Conservation (phyloP, 1,140 invertebrate genomes). For the Lepidotrigona ventralis region DNA sequence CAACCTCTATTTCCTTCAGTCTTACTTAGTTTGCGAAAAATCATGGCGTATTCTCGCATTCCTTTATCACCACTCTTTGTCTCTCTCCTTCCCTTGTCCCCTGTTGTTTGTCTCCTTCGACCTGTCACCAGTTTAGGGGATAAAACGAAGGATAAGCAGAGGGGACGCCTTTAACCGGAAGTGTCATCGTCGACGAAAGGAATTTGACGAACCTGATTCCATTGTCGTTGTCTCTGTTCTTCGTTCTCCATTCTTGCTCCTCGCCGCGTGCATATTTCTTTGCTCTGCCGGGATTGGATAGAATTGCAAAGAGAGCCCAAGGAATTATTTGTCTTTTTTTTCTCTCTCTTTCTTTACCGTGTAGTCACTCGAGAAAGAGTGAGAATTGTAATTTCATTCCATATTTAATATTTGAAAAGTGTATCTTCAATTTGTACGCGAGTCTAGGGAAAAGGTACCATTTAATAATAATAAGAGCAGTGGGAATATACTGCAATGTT, state of each 20-base stretch:
- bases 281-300: not conserved
- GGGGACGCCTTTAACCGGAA: conserved; percentile 8
- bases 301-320: not conserved
- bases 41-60: not conserved
- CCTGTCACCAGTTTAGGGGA: conserved; percentile 45
- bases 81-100: not conserved
- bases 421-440: no score
- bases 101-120: not conserved
- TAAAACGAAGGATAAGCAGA: conserved; percentile 55
- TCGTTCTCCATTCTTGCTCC: not conserved
- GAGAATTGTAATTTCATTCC: not conserved
- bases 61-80: not conserved
- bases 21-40: not conserved
- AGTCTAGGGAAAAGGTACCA: no score
- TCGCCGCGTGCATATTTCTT: not conserved
- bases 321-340: not conserved
- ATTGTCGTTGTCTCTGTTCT: not conserved
- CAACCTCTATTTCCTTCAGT: no score
- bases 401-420: no score
- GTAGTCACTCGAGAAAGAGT: no score
- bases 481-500: no score
- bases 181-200: not conserved
- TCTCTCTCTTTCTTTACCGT: not conserved
- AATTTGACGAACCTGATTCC: conserved; percentile 21
- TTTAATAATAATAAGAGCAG: no score